These are phyloP conservation scores for Propithecus deckenii DNA, from an alignment of 2,797 vertebrate genomes.

Conservation along the genomic window DNA sequence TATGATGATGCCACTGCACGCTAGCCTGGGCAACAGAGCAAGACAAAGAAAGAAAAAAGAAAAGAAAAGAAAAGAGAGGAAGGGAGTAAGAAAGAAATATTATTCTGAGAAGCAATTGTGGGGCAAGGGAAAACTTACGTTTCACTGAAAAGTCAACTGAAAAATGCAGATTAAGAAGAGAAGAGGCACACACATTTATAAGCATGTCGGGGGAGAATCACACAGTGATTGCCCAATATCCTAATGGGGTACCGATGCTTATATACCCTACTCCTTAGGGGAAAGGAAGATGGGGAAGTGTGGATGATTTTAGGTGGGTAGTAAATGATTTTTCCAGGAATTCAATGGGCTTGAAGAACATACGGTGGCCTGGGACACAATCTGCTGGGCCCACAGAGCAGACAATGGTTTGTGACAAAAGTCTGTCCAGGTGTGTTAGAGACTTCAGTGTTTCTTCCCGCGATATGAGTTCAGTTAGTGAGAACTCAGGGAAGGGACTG, in stretches of 20 bases:
- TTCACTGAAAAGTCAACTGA: neutral
- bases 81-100: too few relatives aligned
- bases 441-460: too few relatives aligned
- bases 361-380: neutral
- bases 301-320: neutral
- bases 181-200: neutral
- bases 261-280: neutral
- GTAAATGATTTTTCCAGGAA: neutral
- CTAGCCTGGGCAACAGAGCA: too few relatives aligned
- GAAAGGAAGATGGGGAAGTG: neutral
- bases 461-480: too few relatives aligned
- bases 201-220: neutral
- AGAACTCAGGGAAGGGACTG: too few relatives aligned
- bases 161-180: neutral
- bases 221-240: neutral
- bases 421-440: neutral
- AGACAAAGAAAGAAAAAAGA: too few relatives aligned
- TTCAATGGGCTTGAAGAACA: neutral
- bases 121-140: neutral
- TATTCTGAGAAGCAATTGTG: neutral
- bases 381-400: too few relatives aligned
- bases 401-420: neutral
- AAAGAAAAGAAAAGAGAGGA: too few relatives aligned
- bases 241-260: neutral
- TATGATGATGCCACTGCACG: too few relatives aligned